Percentiles rank a stretch among this genome's conserved stretches.
phyloP scores from a whole-genome alignment of 2,113 vertebrate species.

The Zootoca vivipara region DNA sequence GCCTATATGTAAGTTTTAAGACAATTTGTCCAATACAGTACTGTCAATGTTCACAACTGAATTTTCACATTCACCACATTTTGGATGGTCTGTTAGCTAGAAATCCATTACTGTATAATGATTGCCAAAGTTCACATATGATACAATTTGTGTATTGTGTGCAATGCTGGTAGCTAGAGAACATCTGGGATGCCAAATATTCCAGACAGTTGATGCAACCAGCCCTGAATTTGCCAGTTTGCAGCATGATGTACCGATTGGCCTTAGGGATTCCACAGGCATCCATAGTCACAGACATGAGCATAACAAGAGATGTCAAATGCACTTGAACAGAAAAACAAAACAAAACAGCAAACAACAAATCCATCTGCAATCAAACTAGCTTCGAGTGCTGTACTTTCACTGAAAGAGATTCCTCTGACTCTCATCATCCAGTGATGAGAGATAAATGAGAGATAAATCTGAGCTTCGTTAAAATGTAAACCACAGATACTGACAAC shows the following conservation, averaged over 20 bases:
- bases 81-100: not conserved
- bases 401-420: not conserved
- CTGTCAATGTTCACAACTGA: not conserved
- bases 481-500: constrained; percentile 20
- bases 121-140: constrained; percentile 61
- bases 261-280: constrained; percentile 44
- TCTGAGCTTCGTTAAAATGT: constrained; percentile 33
- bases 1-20: not conserved
- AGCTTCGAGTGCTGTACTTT: not conserved
- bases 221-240: constrained; percentile 64
- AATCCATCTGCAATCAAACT: not conserved
- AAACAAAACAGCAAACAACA: not conserved
- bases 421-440: not conserved
- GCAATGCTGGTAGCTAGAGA: constrained; percentile 55
- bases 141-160: constrained; percentile 57
- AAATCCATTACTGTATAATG: constrained; percentile 3
- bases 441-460: constrained; percentile 12
- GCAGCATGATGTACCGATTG: constrained; percentile 59
- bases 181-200: constrained; percentile 58
- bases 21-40: not conserved
- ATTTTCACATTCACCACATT: not conserved
- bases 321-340: constrained; percentile 22
- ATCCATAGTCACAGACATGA: not conserved
- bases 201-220: constrained; percentile 64
- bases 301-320: constrained; percentile 25